These are phyloP conservation scores for Muntiacus reevesi DNA, from an alignment of 2,113 vertebrate species.

Conservation along the genomic window DNA sequence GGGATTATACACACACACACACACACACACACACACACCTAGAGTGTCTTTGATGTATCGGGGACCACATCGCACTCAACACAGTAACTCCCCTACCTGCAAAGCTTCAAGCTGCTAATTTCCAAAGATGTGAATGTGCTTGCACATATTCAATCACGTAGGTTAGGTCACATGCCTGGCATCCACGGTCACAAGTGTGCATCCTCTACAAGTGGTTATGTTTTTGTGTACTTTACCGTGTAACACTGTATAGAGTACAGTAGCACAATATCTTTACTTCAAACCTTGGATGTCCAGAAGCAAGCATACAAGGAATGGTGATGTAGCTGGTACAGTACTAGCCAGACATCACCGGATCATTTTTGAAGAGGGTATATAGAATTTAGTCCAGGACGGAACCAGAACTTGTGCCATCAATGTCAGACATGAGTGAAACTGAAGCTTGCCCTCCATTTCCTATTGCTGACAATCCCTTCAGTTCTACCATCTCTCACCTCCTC, in stretches of 20 bases:
- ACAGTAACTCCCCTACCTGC: background rate
- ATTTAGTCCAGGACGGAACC: background rate
- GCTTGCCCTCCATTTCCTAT: background rate
- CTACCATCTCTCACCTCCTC: background rate
- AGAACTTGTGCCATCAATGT: background rate
- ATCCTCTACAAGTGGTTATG: background rate
- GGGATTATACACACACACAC: background rate
- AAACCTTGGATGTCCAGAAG: background rate
- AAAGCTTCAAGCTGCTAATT: background rate
- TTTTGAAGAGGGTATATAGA: background rate
- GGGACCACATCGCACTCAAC: background rate
- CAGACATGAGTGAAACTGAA: background rate
- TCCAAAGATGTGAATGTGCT: background rate
- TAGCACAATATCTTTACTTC: background rate
- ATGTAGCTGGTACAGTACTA: background rate
- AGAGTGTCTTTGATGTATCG: background rate
- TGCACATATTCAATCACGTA: fast-evolving
- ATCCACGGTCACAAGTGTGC: background rate
- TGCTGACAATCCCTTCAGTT: background rate
- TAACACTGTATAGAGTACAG: background rate
- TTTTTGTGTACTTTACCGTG: background rate
- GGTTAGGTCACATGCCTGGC: background rate
- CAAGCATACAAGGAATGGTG: background rate
- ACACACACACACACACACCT: background rate
- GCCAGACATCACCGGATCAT: background rate